Base-by-base conservation (phyloP, 2,797 vertebrate genomes). In the Pipistrellus nathusii region DNA sequence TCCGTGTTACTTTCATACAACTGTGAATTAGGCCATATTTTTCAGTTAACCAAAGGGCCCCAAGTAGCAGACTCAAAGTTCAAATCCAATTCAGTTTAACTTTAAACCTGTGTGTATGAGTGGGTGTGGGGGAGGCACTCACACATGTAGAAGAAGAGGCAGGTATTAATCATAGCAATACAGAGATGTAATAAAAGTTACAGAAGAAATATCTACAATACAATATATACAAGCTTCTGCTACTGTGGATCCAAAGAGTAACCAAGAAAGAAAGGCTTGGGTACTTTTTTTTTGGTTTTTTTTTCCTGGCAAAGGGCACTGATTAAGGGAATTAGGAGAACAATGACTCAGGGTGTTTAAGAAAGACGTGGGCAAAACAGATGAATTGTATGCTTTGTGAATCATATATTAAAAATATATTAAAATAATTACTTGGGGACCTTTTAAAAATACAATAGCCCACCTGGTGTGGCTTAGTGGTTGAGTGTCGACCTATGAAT, bases 21-120 rank as follows among this genome's bases (percentile, higher is more conserved):
- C 41, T 72, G 38, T 64, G 25, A 91, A 91, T 55, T 55, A 83
- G 7, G 11, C 2, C 30, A 90, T 51, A 94, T 83, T 89, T 95
- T 94, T 76, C 23, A 92, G 11, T 53, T 91, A 85, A 80, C 4
- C 35, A 85, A 87, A 11, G 32, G 30, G 11, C 2, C 15, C 15
- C n/a, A 69, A 73, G n/a, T 77, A 48, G 5, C 8, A 81, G 25
- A 44, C 8, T 4, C 17, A 12, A 7, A 55, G 25, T 78, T 88
- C 15, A 76, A 91, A 93, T 3, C 8, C 51, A 62, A 35, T 18
- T 77, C 51, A 93, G 38, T 38, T 35, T 82, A 32, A 85, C 11
- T 81, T 15, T 44, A 92, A 82, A 20, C n/a, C 3, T 90, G 0
- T 88, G 25, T 18, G 8, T 66, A 11, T 30, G 38, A 41, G 38